A percentile compares a stretch with the other conserved stretches of the same genome.
These are phyloP conservation scores for Parauchenoglanis punctatus DNA, from an alignment of 2,797 vertebrate genomes.

Conservation along the genomic window DNA sequence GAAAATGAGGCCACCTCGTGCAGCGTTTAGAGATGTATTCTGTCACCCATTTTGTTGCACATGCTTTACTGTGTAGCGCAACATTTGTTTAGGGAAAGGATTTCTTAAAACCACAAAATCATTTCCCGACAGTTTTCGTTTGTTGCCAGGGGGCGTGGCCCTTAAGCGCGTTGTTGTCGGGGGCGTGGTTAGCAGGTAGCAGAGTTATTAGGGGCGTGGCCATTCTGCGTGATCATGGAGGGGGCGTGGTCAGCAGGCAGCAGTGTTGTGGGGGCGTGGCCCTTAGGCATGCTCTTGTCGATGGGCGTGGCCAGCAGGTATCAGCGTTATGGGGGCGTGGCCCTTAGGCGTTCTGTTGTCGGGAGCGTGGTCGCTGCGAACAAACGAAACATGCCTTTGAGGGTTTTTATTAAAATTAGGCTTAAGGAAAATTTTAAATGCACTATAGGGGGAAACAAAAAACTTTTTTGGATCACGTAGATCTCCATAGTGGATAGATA, in stretches of 20 bases:
- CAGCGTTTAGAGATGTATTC: neutral
- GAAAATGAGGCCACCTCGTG: neutral
- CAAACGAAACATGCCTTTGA: neutral
- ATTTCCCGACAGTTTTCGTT: neutral
- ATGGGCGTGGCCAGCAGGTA: too few species aligned
- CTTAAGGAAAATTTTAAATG: neutral
- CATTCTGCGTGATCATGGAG: too few species aligned
- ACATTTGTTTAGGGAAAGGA: too few species aligned
- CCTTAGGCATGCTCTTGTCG: neutral
- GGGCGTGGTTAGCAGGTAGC: neutral
- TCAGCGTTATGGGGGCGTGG: neutral
- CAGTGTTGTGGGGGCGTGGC: neutral
- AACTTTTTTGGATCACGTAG: neutral
- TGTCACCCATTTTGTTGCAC: constrained; percentile 20
- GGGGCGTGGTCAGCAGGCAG: neutral
- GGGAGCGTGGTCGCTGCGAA: neutral
- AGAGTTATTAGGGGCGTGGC: neutral
- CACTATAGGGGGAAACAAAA: neutral
- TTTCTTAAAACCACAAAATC: neutral
- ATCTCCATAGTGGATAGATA: neutral
- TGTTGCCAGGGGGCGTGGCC: neutral
- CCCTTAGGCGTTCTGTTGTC: neutral
- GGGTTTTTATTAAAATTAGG: neutral
- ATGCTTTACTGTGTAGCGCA: neutral
- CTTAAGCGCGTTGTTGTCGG: neutral